These are phyloP conservation scores for Pogonocichla stellata DNA, from an alignment of 2,113 vertebrate genomes.

Conservation along the genomic window DNA sequence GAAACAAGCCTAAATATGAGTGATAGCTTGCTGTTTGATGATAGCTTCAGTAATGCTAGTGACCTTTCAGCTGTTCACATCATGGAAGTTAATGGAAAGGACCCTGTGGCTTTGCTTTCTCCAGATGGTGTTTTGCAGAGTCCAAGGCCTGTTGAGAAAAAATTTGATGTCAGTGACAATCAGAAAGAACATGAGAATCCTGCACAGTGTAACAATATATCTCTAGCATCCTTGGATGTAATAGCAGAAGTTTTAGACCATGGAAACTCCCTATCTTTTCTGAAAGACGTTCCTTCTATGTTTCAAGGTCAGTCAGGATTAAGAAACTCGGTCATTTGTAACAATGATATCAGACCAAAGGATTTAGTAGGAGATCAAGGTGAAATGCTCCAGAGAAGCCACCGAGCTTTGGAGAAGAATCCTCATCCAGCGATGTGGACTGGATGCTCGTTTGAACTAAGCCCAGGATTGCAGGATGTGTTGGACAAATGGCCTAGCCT, in stretches of 20 bases:
- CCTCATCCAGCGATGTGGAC: slow-evolving; percentile 12
- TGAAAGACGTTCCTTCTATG: background rate
- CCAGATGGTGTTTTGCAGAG: slow-evolving; percentile 18
- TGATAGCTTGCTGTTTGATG: slow-evolving; percentile 89
- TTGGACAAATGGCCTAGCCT: slow-evolving; percentile 86
- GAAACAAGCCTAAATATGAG: slow-evolving; percentile 86
- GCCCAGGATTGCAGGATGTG: slow-evolving; percentile 85
- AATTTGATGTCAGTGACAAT: background rate
- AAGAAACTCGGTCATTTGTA: background rate
- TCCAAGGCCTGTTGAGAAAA: background rate
- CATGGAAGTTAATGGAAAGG: slow-evolving; percentile 34
- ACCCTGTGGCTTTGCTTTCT: slow-evolving; percentile 1
- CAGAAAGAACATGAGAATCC: background rate
- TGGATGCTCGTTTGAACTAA: slow-evolving; percentile 75
- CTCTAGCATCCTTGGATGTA: slow-evolving; percentile 81
- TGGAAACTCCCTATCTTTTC: background rate
- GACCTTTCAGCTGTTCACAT: slow-evolving; percentile 67
- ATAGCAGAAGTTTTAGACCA: slow-evolving; percentile 75
- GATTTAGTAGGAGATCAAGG: background rate
- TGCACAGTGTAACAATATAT: slow-evolving; percentile 51
- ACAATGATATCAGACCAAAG: background rate
- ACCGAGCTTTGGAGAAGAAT: background rate
- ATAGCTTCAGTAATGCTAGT: slow-evolving; percentile 80
- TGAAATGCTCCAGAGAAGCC: slow-evolving; percentile 24
- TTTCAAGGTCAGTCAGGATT: background rate